These are phyloP conservation scores for Stegophylla sp. DNA, from an alignment of 2,888 invertebrate species.

Conservation along the genomic window DNA sequence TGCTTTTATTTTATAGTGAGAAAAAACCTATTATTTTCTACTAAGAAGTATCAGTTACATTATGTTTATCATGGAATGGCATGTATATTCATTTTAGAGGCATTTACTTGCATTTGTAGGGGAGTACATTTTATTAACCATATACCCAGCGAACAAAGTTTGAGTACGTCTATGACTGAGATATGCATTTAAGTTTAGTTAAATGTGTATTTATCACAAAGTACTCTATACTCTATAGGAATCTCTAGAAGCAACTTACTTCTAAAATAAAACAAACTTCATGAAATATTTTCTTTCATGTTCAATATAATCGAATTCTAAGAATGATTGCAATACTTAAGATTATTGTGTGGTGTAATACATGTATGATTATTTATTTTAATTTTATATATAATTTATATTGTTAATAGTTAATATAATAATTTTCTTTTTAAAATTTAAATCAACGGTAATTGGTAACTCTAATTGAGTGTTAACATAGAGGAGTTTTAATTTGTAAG, in stretches of 20 bases:
- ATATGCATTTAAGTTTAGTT: neutral
- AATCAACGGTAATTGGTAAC: neutral
- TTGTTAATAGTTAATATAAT: neutral
- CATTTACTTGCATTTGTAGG: too few relatives aligned
- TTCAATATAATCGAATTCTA: neutral
- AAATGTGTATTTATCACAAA: neutral
- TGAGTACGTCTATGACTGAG: too few relatives aligned
- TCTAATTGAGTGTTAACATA: neutral
- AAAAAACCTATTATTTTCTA: too few relatives aligned
- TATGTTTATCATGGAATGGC: too few relatives aligned
- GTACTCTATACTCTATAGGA: neutral
- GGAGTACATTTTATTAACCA: too few relatives aligned
- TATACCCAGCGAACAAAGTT: too few relatives aligned
- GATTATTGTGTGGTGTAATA: neutral
- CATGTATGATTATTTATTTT: neutral
- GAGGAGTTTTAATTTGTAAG: neutral
- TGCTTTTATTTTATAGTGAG: too few relatives aligned
- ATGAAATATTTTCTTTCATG: neutral
- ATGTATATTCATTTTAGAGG: too few relatives aligned
- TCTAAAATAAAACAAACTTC: conserved; percentile 7
- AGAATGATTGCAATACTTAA: neutral
- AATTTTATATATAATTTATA: neutral
- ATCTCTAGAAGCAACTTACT: neutral
- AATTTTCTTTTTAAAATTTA: neutral
- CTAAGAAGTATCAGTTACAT: too few relatives aligned